Percentiles rank a stretch among this genome's conserved stretches.
phyloP scores from a whole-genome alignment of 2,888 invertebrate genomes.

The Leptogaster cylindrica region DNA sequence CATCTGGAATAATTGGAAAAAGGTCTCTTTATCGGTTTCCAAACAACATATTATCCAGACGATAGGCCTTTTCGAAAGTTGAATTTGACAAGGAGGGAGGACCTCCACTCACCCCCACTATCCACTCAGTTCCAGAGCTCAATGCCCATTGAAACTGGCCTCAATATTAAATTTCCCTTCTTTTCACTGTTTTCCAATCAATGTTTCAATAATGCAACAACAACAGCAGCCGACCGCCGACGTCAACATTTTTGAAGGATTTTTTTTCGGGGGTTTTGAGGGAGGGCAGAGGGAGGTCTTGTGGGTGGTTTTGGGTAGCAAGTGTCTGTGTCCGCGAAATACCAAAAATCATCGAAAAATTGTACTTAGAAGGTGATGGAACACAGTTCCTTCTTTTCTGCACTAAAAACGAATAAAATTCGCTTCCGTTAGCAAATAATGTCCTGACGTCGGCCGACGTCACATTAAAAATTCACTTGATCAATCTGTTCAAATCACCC shows the following conservation, averaged over 20 bases:
- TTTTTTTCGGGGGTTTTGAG: too few species aligned
- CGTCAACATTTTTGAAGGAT: constrained; percentile 24
- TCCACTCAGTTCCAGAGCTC: background rate
- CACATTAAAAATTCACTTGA: constrained; percentile 23
- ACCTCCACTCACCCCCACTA: background rate
- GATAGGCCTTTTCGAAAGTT: background rate
- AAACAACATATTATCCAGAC: constrained; percentile 50
- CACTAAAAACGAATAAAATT: constrained; percentile 2
- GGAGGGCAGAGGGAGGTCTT: constrained; percentile 18
- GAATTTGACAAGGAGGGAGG: background rate
- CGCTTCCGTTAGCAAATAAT: constrained; percentile 23
- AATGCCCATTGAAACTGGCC: background rate
- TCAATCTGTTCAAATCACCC: too few species aligned
- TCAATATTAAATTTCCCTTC: constrained; percentile 34
- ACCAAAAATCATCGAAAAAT: background rate
- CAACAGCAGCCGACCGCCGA: constrained; percentile 18
- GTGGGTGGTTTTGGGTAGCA: background rate
- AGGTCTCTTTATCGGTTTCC: constrained; percentile 51
- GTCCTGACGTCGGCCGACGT: background rate
- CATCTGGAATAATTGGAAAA: constrained; percentile 54
- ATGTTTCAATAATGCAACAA: constrained; percentile 19
- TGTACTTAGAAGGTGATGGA: constrained; percentile 3
- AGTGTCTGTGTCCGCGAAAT: constrained; percentile 9
- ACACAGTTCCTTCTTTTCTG: background rate
- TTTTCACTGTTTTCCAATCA: constrained; percentile 39